Evolutionary conservation across 2,888 invertebrate genomes (phyloP).

Genomic region (Peribatodes rhomboidaria): DNA sequence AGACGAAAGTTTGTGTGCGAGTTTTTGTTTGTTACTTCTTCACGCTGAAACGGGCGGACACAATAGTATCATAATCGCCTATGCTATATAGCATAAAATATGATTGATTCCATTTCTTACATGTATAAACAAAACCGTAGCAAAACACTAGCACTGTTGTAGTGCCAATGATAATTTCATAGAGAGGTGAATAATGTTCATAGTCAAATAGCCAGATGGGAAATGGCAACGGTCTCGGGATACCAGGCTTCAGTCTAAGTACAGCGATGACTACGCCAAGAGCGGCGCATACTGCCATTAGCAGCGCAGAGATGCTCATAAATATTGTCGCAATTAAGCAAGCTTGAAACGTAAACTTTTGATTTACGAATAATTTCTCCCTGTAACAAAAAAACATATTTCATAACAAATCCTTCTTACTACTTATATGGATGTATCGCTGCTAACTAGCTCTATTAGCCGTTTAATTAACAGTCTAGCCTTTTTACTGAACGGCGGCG

Average conservation of each 20-base stretch:
- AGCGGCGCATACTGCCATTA: constrained; percentile 14
- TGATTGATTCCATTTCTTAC: constrained; percentile 19
- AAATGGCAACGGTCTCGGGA: constrained; percentile 28
- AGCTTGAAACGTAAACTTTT: constrained; percentile 35
- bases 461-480: too few species aligned
- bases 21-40: too few species aligned
- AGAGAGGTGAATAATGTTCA: constrained; percentile 24
- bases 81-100: too few species aligned
- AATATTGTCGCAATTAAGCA: constrained; percentile 15
- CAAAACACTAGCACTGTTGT: not conserved
- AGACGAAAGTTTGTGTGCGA: too few species aligned
- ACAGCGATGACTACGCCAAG: not conserved
- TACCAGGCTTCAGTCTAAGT: not conserved
- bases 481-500: too few species aligned
- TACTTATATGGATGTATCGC: not conserved
- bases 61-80: too few species aligned
- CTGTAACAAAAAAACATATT: constrained; percentile 15
- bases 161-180: constrained; percentile 20
- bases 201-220: constrained; percentile 25
- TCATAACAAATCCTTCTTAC: too few species aligned
- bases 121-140: constrained; percentile 26
- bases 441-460: not conserved
- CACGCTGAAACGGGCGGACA: too few species aligned
- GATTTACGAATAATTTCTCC: constrained; percentile 33
- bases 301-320: constrained; percentile 1